Evolutionary conservation across 1,140 invertebrate species (phyloP), one percentile per base, ranked within the genome.

Genomic region (Gonioctena quinquepunctata): DNA sequence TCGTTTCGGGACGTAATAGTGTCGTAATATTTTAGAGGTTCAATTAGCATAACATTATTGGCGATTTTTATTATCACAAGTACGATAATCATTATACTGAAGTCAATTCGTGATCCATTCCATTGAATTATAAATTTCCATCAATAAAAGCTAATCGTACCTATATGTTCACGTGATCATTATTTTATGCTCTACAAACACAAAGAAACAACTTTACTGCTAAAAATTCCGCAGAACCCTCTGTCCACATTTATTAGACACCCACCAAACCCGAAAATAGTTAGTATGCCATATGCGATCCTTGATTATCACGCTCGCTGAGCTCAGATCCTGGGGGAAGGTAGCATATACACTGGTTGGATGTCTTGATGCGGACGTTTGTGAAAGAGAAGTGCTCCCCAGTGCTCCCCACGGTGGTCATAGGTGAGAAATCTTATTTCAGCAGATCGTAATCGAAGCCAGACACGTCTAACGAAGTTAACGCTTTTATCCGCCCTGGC

Each of bases 381-480:
- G 54, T 28, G 33, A 59, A 28, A 49, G 69, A 56, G 66, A 66
- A 70, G 27, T 48, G 62, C 50, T 66, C 62, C 59, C 59, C 56
- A 42, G 60, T 60, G 68, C 59, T 42, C 68, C 72, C 56, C 68
- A 54, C 63, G 68, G 68, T 63, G 72, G 72, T 72, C 73, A 72
- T 74, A 74, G 73, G 70, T 74, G 73, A 74, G 70, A 74, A 72
- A 74, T 74, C 73, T 74, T 74, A 74, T 74, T 74, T 74, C 73
- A 66, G 64, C 67, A 54, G 48, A 26, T 50, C 70, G 73, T 72
- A 74, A 74, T 74, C 73, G 73, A 74, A 71, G 61, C 73, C 63
- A 74, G 73, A 74, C 73, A 74, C 70, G 73, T 72, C 70, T 74
- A 74, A 74, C 68, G 73, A 74, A 74, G 73, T 74, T 74, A 69